These are phyloP conservation scores for Thermophis baileyi DNA, from an alignment of 2,113 vertebrate species.

Conservation along the genomic window DNA sequence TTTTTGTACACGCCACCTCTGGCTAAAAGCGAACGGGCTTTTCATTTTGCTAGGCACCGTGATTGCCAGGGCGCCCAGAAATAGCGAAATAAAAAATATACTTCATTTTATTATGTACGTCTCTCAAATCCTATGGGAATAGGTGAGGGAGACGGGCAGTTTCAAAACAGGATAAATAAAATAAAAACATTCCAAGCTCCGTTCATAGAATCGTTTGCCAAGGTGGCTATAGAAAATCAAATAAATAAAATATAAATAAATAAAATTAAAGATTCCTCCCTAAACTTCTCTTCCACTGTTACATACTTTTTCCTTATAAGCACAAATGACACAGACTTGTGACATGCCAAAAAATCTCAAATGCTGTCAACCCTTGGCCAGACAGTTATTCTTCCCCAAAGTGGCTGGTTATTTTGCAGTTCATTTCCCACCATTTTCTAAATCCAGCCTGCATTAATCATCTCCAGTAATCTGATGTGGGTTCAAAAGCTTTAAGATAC, in stretches of 20 bases:
- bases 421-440: rapidly evolving
- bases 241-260: neutral
- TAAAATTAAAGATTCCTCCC: neutral
- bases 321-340: neutral
- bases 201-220: neutral
- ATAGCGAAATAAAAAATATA: neutral
- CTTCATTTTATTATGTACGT: neutral
- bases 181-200: neutral
- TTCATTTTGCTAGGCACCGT: neutral
- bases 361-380: rapidly evolving
- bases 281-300: rapidly evolving
- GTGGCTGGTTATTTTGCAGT: rapidly evolving
- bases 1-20: neutral
- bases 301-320: neutral
- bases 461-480: too few species aligned
- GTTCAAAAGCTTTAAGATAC: neutral
- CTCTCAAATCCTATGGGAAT: neutral
- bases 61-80: neutral
- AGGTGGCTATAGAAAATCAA: neutral
- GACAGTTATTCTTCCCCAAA: rapidly evolving
- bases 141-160: neutral
- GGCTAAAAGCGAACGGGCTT: neutral
- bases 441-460: too few species aligned
- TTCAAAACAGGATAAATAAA: neutral
- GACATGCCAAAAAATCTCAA: neutral